A percentile compares a stretch with the other conserved stretches of the same genome.
These are phyloP conservation scores for Spea bombifrons DNA, from an alignment of 2,113 vertebrate genomes.

Conservation along the genomic window DNA sequence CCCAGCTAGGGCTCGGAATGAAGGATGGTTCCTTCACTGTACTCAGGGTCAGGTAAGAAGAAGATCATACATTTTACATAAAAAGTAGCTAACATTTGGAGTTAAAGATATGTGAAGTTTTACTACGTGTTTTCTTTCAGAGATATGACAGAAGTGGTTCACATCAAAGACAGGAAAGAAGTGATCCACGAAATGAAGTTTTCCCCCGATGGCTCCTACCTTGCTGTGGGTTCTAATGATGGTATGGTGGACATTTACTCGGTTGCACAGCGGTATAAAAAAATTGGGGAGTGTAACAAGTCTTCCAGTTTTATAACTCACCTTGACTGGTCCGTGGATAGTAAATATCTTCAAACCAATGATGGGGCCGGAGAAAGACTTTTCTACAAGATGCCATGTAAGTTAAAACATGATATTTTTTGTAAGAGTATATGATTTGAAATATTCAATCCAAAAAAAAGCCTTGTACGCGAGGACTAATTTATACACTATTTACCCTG, in stretches of 20 bases:
- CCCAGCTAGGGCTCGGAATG: conserved; percentile 93
- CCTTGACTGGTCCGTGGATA: conserved; percentile 95
- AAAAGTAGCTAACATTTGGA: too few relatives aligned
- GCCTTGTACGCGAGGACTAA: too few relatives aligned
- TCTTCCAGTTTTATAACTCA: conserved; percentile 92
- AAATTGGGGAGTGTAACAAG: conserved; percentile 89
- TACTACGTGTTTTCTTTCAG: conserved; percentile 62
- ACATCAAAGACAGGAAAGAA: conserved; percentile 95
- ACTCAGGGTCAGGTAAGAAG: conserved; percentile 82
- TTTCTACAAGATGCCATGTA: conserved; percentile 96
- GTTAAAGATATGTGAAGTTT: too few relatives aligned
- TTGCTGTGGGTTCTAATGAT: conserved; percentile 94
- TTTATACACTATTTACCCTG: too few relatives aligned
- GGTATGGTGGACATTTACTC: conserved; percentile 90
- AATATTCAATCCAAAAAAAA: too few relatives aligned
- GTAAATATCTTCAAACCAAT: conserved; percentile 91
- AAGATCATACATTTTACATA: too few relatives aligned
- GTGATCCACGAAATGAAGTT: conserved; percentile 98
- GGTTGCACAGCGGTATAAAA: conserved; percentile 89
- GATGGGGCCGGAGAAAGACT: conserved; percentile 85
- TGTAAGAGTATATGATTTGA: too few relatives aligned
- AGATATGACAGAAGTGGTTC: conserved; percentile 98
- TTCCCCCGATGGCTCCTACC: conserved; percentile 87
- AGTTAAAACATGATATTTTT: too few relatives aligned
- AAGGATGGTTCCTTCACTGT: conserved; percentile 97